Base-by-base conservation (phyloP, 1,140 invertebrate genomes). In the Ylistrum balloti region DNA sequence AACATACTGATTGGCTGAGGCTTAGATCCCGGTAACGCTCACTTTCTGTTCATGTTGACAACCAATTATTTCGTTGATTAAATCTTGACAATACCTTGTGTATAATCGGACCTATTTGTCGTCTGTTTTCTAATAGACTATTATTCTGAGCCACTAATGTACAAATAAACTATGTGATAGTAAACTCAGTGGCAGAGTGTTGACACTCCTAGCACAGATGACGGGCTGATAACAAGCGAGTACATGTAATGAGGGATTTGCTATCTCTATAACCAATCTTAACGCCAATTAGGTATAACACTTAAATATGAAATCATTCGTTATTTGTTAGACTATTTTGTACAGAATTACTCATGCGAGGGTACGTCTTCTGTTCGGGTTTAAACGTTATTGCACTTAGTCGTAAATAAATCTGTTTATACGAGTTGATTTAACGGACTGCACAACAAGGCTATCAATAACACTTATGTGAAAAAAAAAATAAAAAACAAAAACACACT, bases 41-140 rank as follows among this genome's bases (percentile, higher is more conserved):
- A 17, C 22, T 74, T 7, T 74, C 56, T 74, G 56, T 28, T 7
- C 9, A 11, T 74, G 56, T 5, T 74, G n/a, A 74, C 56, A 74
- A 74, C 28, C 56, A 28, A 74, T 74, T n/a, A 74, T 74, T 74
- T 74, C 56, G n/a, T 17, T 74, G 56, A 74, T 74, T 74, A 74
- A 74, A 74, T 74, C 56, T 74, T 1, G n/a, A 74, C 56, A 28
- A 74, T 74, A 74, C n/a, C 5, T 74, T 74, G 3, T 74, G 56
- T 74, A 74, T 74, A 74, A 28, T 74, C 28, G 28, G 28, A 74
- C 22, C n/a, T 74, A 45, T 74, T 74, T 74, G n/a, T 74, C 22
- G 17, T 74, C n/a, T 1, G 56, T 74, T 74, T 74, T 74, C 22
- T 28, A 17, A 22, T 74, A 11, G 28, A 28, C 7, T 3, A n/a